Conservation (phyloP, 1,140 invertebrate species). For the Gryon sp. region DNA sequence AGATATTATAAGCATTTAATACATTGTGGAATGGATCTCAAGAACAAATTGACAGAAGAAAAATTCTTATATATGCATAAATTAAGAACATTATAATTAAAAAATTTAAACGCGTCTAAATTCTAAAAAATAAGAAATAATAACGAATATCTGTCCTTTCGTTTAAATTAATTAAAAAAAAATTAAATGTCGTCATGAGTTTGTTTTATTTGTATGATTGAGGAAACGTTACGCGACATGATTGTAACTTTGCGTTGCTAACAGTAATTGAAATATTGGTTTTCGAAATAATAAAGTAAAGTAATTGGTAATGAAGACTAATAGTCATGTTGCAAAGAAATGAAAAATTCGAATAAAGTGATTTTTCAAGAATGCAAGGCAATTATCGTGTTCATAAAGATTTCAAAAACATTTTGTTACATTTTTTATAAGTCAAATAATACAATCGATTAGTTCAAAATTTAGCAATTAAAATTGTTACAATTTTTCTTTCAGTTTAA, state of each 20-base stretch:
- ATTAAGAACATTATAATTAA: background rate
- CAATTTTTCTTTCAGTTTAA: too few species aligned
- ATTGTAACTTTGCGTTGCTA: constrained; percentile 17
- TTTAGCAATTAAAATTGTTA: too few species aligned
- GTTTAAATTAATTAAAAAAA: too few species aligned
- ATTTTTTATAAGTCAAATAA: too few species aligned
- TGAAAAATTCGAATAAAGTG: too few species aligned
- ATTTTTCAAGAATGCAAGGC: too few species aligned
- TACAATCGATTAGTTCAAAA: too few species aligned
- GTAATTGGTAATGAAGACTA: constrained; percentile 23
- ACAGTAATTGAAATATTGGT: constrained; percentile 9
- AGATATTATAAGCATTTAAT: constrained; percentile 31
- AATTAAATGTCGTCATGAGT: constrained; percentile 32
- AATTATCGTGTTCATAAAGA: too few species aligned
- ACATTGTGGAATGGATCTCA: constrained; percentile 24
- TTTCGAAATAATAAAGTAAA: constrained; percentile 9
- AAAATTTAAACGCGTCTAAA: constrained; percentile 26
- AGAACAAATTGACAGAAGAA: constrained; percentile 18
- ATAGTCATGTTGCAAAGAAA: constrained; percentile 19
- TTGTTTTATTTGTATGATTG: constrained; percentile 37
- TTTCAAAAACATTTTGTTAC: too few species aligned
- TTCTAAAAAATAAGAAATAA: constrained; percentile 39
- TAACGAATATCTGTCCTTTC: constrained; percentile 32
- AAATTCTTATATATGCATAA: too few species aligned
- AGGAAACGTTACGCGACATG: constrained; percentile 20